These are phyloP conservation scores for Sesia bembeciformis DNA, from an alignment of 2,888 invertebrate genomes.

Conservation along the genomic window DNA sequence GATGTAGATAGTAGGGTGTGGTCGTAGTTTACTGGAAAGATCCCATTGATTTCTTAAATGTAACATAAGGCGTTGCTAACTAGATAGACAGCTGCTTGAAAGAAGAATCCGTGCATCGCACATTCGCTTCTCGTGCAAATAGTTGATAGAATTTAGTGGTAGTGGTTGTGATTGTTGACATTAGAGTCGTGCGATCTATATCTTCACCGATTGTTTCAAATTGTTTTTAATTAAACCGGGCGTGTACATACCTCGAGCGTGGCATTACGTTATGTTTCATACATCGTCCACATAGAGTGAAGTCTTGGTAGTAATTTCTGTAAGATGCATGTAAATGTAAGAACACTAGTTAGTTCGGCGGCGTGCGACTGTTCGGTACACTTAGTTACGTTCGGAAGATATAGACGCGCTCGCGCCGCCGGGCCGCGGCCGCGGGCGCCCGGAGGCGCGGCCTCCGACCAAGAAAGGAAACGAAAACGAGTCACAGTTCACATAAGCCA, in stretches of 20 bases:
- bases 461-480: slow-evolving; percentile 75
- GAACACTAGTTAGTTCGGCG: not conserved
- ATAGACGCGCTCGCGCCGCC: slow-evolving; percentile 62
- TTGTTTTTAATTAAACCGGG: slow-evolving; percentile 9
- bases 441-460: slow-evolving; percentile 29
- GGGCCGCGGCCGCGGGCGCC: slow-evolving; percentile 29
- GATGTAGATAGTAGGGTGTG: too few relatives aligned
- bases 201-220: slow-evolving; percentile 40
- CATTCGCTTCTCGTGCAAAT: slow-evolving; percentile 72
- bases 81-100: slow-evolving; percentile 72
- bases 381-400: slow-evolving; percentile 39
- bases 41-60: slow-evolving; percentile 43
- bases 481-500: slow-evolving; percentile 75
- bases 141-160: slow-evolving; percentile 60
- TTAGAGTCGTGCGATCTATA: slow-evolving; percentile 64
- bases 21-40: slow-evolving; percentile 30
- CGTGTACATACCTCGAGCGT: slow-evolving; percentile 34
- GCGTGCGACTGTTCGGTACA: not conserved
- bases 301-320: slow-evolving; percentile 16
- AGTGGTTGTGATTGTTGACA: slow-evolving; percentile 63
- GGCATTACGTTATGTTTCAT: slow-evolving; percentile 16
- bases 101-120: slow-evolving; percentile 72
- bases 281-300: slow-evolving; percentile 21
- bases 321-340: slow-evolving; percentile 16
- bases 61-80: slow-evolving; percentile 71